A percentile compares a stretch with the other conserved stretches of the same genome.
phyloP scores from a whole-genome alignment of 2,113 vertebrate genomes.

The Pipra filicauda region DNA sequence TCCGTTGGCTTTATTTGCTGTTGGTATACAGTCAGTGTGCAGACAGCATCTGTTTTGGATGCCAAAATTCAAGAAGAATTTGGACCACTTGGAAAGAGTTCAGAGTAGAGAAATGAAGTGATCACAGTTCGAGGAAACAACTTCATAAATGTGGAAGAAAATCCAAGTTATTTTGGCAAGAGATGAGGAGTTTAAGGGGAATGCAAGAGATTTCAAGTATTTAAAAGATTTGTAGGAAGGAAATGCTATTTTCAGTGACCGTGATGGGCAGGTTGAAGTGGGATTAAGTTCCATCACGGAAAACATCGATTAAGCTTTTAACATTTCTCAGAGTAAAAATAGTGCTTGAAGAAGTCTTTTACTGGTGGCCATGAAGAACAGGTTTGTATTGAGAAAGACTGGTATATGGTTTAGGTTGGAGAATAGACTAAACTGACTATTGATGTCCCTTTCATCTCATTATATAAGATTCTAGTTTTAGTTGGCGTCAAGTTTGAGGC shows the following conservation, averaged over 20 bases:
- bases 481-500: background rate
- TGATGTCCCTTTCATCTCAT: background rate
- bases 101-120: background rate
- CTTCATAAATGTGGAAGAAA: constrained; percentile 27
- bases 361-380: background rate
- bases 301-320: background rate
- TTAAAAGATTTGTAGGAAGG: background rate
- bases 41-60: background rate
- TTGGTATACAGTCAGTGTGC: background rate
- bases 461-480: background rate
- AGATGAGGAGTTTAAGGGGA: background rate
- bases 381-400: background rate
- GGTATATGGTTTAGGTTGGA: background rate
- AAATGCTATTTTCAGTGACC: background rate
- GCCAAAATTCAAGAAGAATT: constrained; percentile 14
- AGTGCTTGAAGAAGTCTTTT: background rate
- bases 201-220: constrained; percentile 5
- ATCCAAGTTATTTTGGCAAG: constrained; percentile 18
- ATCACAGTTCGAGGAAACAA: background rate
- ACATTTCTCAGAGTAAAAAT: background rate
- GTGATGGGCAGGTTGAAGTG: background rate
- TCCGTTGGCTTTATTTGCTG: background rate
- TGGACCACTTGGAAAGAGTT: constrained; percentile 35
- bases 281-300: background rate
- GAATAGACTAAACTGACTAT: background rate